These are phyloP conservation scores for Rhinogobius similis DNA, from an alignment of 2,113 vertebrate species.

Conservation along the genomic window DNA sequence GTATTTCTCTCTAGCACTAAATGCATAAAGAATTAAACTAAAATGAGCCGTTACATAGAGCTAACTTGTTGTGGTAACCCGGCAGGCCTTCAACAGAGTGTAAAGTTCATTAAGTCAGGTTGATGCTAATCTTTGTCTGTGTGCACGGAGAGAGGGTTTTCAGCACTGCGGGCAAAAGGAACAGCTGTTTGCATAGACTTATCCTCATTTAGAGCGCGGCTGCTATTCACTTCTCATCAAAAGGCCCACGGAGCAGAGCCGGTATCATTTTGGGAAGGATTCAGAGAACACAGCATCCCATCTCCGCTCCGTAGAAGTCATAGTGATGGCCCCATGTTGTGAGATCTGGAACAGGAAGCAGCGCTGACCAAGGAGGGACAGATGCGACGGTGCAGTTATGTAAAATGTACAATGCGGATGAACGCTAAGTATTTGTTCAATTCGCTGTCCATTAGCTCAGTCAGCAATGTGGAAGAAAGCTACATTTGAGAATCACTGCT, in stretches of 20 bases:
- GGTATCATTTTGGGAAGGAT: conserved; percentile 36
- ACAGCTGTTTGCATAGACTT: conserved; percentile 75
- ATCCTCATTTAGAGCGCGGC: conserved; percentile 66
- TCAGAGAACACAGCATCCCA: conserved; percentile 20
- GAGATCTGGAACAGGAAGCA: conserved; percentile 53
- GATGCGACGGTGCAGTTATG: conserved; percentile 49
- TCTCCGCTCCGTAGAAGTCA: conserved; percentile 16
- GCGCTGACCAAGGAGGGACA: conserved; percentile 42
- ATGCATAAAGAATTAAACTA: conserved; percentile 43
- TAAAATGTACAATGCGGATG: conserved; percentile 19
- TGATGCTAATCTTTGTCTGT: conserved; percentile 72
- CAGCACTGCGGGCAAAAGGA: conserved; percentile 74
- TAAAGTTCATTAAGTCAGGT: conserved; percentile 76
- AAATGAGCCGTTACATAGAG: conserved; percentile 48
- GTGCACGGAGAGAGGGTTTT: conserved; percentile 55
- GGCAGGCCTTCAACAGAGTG: conserved; percentile 70
- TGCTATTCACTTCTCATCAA: conserved; percentile 54
- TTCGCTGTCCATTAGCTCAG: no score
- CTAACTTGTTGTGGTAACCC: conserved; percentile 64
- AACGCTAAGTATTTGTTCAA: not conserved
- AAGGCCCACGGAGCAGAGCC: conserved; percentile 39
- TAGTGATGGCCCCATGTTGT: conserved; percentile 46
- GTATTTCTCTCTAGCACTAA: not conserved
- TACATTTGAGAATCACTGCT: not conserved
- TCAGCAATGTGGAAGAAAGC: not conserved